Evolutionary conservation across 1,140 invertebrate genomes (phyloP), one percentile per base, ranked within the genome.

Genomic region (Pseudomyrmex sp.): DNA sequence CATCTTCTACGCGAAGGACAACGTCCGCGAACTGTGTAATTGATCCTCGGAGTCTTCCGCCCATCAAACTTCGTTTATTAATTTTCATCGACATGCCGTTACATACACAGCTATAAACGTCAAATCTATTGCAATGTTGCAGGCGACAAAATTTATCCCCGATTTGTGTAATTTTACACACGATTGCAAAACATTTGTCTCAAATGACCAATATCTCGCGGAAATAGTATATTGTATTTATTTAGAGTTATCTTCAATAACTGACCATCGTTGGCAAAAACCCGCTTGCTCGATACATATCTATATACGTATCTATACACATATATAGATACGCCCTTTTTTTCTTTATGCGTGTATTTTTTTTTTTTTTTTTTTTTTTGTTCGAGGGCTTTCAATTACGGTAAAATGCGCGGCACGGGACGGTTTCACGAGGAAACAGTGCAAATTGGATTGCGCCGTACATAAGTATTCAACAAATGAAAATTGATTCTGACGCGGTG

Each of bases 391-490:
- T 93, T 90, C 93, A 94, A 93, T 93, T 93, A 93, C 91, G 88
- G 89, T 93, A 92, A 93, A 94, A 93, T 92, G 90, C 89, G 83
- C 86, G 80, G 58, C 26, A 48, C 48, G 46, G 61, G 54, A 61
- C 2, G 69, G 54, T 80, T 80, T 80, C n/a, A 20, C 26, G 56
- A 35, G 52, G 84, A 20, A 61, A 72, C 85, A 85, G 88, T 92
- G 92, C 91, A 94, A 94, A 94, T 94, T 93, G 93, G 91, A 93
- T 94, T 93, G 93, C 91, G 92, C 90, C 91, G 91, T 93, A 93
- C 92, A 93, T 93, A 93, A 93, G 93, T 94, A 93, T 93, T 93
- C 90, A 90, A 87, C 90, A 93, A 94, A 93, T 93, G 93, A 94
- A 93, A 94, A 94, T 93, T 93, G 92, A 93, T 93, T 93, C 91